These are phyloP conservation scores for Steinernema hermaphroditum DNA, from an alignment of 2,888 invertebrate species.

Conservation along the genomic window DNA sequence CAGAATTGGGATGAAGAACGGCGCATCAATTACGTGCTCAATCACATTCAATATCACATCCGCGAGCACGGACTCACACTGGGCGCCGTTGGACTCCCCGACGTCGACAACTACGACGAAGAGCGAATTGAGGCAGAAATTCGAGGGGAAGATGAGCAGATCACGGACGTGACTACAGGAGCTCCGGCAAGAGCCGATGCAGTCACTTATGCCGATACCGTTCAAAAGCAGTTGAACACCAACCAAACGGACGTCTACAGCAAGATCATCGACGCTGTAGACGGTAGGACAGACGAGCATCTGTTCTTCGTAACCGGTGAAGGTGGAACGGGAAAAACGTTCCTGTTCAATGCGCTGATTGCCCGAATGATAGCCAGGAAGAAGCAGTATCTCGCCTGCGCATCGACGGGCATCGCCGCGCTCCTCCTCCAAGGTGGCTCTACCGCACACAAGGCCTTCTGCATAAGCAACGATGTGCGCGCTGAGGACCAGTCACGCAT, in stretches of 20 bases:
- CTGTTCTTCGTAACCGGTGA: slow-evolving; percentile 36
- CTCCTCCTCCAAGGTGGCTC: slow-evolving; percentile 67
- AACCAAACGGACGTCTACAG: background rate
- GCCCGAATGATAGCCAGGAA: background rate
- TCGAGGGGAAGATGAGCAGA: background rate
- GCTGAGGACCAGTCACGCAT: background rate
- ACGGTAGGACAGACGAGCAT: background rate
- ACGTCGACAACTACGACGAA: background rate
- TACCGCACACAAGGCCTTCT: slow-evolving; percentile 67
- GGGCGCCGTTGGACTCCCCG: too few relatives aligned
- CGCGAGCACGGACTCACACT: too few relatives aligned
- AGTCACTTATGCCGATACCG: background rate
- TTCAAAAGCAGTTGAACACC: background rate
- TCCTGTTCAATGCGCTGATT: slow-evolving; percentile 29
- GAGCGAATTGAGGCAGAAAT: background rate
- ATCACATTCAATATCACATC: too few relatives aligned
- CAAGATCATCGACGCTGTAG: background rate
- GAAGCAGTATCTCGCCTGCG: slow-evolving; percentile 62
- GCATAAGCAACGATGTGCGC: background rate
- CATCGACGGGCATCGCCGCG: slow-evolving; percentile 69
- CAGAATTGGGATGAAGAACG: too few relatives aligned
- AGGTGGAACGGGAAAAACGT: slow-evolving; percentile 37
- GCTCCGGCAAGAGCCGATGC: background rate
- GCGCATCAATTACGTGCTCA: too few relatives aligned
- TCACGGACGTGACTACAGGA: background rate